Percentiles rank a stretch among this genome's conserved stretches.
Conservation (phyloP, 1,140 invertebrate genomes). For the Drosophila teissieri region DNA sequence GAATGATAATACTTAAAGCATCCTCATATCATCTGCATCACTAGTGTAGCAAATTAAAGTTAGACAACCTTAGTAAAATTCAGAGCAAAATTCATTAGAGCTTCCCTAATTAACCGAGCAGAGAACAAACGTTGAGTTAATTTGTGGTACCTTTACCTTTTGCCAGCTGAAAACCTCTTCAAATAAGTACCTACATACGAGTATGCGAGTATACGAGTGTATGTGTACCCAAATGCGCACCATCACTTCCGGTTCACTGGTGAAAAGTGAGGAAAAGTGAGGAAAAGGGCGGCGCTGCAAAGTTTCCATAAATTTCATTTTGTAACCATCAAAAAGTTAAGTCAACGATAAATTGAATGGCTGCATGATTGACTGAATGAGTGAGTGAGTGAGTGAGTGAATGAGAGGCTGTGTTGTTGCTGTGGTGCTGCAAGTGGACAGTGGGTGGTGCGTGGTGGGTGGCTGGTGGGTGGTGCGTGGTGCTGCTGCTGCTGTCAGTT, state of each 20-base stretch:
- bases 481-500: constrained; percentile 40
- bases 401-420: constrained; percentile 25
- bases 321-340: constrained; percentile 80
- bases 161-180: background rate
- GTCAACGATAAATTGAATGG: constrained; percentile 81
- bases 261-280: background rate
- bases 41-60: background rate
- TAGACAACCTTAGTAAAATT: background rate
- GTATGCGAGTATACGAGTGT: no score
- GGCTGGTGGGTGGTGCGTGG: background rate
- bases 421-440: background rate
- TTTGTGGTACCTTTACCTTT: background rate
- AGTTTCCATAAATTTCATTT: constrained; percentile 78
- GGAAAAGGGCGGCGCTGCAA: background rate
- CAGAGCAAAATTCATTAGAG: no score
- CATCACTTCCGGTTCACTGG: background rate
- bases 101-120: background rate
- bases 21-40: no score
- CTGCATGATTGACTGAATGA: constrained; percentile 72
- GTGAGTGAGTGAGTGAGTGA: constrained; percentile 58
- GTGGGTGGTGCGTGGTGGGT: background rate
- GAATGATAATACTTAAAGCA: no score
- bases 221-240: background rate
- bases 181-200: background rate
- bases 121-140: background rate